Evolutionary conservation across 2,113 vertebrate species (phyloP).

Genomic region (Tyto alba): DNA sequence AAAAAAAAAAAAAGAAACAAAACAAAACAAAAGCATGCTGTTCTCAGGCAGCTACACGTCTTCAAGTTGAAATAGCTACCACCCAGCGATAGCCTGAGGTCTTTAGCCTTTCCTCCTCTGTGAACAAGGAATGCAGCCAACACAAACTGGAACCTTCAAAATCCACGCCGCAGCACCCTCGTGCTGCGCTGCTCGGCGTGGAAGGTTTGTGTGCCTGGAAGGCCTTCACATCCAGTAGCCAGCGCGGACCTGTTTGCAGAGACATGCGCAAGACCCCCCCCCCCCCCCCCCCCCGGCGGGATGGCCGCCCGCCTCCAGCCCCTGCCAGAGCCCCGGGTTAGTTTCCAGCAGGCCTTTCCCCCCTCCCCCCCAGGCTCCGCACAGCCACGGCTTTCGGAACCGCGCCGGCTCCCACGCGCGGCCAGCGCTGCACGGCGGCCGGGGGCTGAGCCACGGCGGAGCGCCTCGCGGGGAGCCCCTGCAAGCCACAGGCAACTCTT

Average conservation of each 20-base stretch:
- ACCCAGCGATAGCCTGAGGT: conserved; percentile 42
- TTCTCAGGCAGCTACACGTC: conserved; percentile 39
- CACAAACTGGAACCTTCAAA: conserved; percentile 27
- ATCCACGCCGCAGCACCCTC: neutral
- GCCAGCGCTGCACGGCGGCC: no score
- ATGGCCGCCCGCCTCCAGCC: neutral
- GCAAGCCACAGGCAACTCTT: neutral
- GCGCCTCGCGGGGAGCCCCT: neutral
- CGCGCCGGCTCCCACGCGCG: neutral
- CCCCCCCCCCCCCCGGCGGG: neutral
- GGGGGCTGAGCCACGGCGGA: neutral
- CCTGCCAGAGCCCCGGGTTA: neutral
- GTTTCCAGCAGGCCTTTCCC: conserved; percentile 3
- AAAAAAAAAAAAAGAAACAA: conserved; percentile 1
- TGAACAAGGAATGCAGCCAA: conserved; percentile 40
- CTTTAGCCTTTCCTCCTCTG: conserved; percentile 31
- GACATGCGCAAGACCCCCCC: neutral
- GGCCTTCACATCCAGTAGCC: neutral
- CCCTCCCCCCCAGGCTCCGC: neutral
- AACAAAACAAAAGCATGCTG: conserved; percentile 34
- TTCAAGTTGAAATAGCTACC: conserved; percentile 53
- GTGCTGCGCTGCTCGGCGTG: neutral
- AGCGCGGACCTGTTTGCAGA: conserved; percentile 12
- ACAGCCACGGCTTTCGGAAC: neutral
- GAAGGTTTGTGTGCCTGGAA: conserved; percentile 12